Percentiles rank a stretch among this genome's conserved stretches.
These are phyloP conservation scores for Drosophila asahinai DNA, from an alignment of 1,140 invertebrate genomes.

Conservation along the genomic window DNA sequence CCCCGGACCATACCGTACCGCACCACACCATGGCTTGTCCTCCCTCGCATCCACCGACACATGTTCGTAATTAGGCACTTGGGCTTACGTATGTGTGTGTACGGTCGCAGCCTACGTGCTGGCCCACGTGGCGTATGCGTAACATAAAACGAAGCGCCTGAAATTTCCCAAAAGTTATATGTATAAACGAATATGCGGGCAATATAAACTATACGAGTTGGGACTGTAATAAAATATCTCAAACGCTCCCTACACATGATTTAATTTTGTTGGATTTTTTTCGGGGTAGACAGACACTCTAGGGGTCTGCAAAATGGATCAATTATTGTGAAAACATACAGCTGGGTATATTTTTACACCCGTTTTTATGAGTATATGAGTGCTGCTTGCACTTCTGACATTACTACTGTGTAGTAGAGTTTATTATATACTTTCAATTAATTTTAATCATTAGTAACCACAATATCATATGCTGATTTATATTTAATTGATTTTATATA, in stretches of 20 bases:
- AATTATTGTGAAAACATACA: not conserved
- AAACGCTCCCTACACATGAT: constrained; percentile 25
- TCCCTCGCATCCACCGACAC: constrained; percentile 48
- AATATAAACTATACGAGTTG: constrained; percentile 47
- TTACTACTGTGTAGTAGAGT: too few relatives aligned
- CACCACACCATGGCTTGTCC: constrained; percentile 2
- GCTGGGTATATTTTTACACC: not conserved
- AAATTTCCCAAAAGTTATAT: constrained; percentile 32
- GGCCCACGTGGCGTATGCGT: constrained; percentile 60
- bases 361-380: too few relatives aligned
- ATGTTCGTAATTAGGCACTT: constrained; percentile 80
- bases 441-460: too few relatives aligned
- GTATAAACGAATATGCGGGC: constrained; percentile 28
- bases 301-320: not conserved
- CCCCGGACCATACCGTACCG: not conserved
- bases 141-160: constrained; percentile 52
- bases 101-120: constrained; percentile 41
- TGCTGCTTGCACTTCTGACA: not conserved
- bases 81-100: constrained; percentile 22
- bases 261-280: constrained; percentile 34
- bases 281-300: not conserved
- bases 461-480: too few relatives aligned
- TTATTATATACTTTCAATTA: too few relatives aligned
- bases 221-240: constrained; percentile 47
- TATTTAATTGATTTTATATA: too few relatives aligned